Conservation (phyloP, 2,888 invertebrate species). For the Spicauda simplicius region DNA sequence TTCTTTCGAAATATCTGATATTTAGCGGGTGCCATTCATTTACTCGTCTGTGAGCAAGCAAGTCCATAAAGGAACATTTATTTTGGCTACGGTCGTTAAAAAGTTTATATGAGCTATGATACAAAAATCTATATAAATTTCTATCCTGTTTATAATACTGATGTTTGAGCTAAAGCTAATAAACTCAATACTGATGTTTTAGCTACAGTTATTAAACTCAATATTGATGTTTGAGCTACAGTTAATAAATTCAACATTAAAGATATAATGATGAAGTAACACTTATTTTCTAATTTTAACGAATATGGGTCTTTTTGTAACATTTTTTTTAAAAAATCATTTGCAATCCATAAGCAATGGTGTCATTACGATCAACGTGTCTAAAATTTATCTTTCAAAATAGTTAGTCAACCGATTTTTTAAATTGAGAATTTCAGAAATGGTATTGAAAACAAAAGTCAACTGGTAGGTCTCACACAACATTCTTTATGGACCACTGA, state of each 20-base stretch:
- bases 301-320: not conserved
- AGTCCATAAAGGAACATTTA: conserved; percentile 30
- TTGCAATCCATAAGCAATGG: no score
- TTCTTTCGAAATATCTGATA: no score
- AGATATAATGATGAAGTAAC: not conserved
- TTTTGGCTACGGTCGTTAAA: conserved; percentile 30
- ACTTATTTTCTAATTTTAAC: not conserved
- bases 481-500: conserved; percentile 76
- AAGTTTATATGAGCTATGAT: conserved; percentile 25
- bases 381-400: no score
- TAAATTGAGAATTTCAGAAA: conserved; percentile 6
- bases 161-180: conserved; percentile 3
- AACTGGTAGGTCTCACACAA: conserved; percentile 72
- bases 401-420: no score
- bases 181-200: conserved; percentile 6
- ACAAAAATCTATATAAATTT: conserved; percentile 27
- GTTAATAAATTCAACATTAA: not conserved
- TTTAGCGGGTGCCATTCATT: not conserved
- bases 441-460: conserved; percentile 77
- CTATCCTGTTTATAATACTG: conserved; percentile 18
- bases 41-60: conserved; percentile 8
- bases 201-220: not conserved
- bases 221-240: conserved; percentile 14
- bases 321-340: no score
- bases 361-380: no score